Percentiles rank a stretch among this genome's conserved stretches.
Conservation (phyloP, 1,140 invertebrate species). For the Diorhabda elongata region DNA sequence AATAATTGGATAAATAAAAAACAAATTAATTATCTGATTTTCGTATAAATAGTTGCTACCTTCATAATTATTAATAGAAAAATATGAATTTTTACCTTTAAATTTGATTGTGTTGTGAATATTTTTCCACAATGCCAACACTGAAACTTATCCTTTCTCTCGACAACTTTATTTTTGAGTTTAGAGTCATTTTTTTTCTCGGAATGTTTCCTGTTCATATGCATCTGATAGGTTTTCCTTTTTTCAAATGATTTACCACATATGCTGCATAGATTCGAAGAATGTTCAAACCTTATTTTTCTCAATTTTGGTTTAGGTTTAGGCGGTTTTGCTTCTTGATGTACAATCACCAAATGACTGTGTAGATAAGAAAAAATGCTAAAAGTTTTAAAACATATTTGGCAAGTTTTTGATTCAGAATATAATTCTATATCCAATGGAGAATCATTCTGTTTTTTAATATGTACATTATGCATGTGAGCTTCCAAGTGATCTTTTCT, state of each 20-base stretch:
- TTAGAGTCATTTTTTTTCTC: slow-evolving; percentile 2
- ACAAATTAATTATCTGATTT: too few relatives aligned
- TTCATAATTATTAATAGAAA: too few relatives aligned
- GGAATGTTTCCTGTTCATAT: slow-evolving; percentile 9
- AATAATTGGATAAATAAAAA: too few relatives aligned
- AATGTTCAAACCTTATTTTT: neutral
- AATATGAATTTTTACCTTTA: neutral
- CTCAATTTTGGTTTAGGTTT: neutral
- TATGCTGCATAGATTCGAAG: slow-evolving; percentile 13
- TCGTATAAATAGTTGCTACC: too few relatives aligned
- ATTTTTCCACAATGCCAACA: slow-evolving; percentile 16
- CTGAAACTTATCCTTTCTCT: slow-evolving; percentile 5
- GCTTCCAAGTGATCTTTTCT: slow-evolving; percentile 14
- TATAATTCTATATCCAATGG: slow-evolving; percentile 4
- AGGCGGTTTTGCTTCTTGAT: slow-evolving; percentile 4
- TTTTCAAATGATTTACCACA: slow-evolving; percentile 16
- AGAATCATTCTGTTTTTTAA: slow-evolving; percentile 8
- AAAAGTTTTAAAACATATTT: slow-evolving; percentile 49
- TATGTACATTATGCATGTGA: slow-evolving; percentile 12
- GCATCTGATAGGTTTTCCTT: slow-evolving; percentile 12
- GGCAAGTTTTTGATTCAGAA: neutral
- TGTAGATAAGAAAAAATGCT: slow-evolving; percentile 15
- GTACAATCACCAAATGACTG: neutral
- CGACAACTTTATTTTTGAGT: neutral
- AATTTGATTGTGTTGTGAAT: slow-evolving; percentile 8